Evolutionary conservation across 2,797 vertebrate genomes (phyloP).

Genomic region (Cercopithecus neglectus): DNA sequence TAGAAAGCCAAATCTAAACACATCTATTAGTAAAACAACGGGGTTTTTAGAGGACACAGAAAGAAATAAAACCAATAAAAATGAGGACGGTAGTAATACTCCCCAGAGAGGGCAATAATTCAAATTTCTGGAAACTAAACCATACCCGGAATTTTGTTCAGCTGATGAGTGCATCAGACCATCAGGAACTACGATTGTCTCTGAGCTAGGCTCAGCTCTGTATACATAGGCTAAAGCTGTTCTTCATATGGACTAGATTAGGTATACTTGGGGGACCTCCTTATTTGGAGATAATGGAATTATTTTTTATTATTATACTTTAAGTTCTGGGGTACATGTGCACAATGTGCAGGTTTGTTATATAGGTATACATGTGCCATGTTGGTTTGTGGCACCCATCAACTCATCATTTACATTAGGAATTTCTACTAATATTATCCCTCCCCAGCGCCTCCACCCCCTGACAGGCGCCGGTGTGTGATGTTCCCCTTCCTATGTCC

Average conservation of each 20-base stretch:
- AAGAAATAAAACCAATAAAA: neutral
- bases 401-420: too few species aligned
- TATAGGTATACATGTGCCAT: too few species aligned
- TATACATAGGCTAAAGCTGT: neutral
- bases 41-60: neutral
- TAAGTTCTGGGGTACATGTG: too few species aligned
- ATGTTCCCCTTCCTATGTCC: too few species aligned
- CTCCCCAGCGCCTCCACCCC: too few species aligned
- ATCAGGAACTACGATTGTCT: neutral
- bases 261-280: neutral
- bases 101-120: neutral
- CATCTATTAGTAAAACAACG: neutral
- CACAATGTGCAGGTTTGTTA: too few species aligned
- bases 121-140: neutral
- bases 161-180: neutral
- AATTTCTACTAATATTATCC: too few species aligned
- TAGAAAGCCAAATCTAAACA: neutral
- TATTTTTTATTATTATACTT: too few species aligned
- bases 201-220: neutral
- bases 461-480: too few species aligned
- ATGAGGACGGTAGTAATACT: neutral
- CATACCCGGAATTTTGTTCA: neutral
- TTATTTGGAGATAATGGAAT: neutral
- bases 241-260: neutral
- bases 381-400: too few species aligned